Percentiles rank a stretch among this genome's conserved stretches.
Conservation (phyloP, 2,797 vertebrate species). For the Takifugu rubripes region DNA sequence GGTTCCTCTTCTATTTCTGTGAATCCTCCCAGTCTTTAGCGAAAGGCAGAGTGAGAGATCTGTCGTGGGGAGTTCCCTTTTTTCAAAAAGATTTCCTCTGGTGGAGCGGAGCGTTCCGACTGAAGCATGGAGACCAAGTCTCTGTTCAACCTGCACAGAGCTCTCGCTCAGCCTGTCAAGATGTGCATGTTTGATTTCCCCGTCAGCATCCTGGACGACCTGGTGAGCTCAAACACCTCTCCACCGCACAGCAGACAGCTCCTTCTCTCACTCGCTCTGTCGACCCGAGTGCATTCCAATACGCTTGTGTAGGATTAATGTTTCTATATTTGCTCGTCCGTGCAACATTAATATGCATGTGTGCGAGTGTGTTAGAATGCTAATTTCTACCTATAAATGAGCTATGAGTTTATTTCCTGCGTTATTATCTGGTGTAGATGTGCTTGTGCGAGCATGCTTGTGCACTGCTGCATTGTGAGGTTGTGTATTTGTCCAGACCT, state of each 20-base stretch:
- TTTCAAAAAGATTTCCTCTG: not conserved
- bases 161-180: slow-evolving; percentile 84
- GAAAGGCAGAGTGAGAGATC: slow-evolving; percentile 21
- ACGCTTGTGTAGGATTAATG: not conserved
- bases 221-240: slow-evolving; percentile 72
- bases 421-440: too few relatives aligned
- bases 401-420: too few relatives aligned
- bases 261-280: not conserved
- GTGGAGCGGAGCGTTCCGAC: slow-evolving; percentile 11
- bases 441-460: too few relatives aligned
- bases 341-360: not conserved
- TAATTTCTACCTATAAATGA: not conserved
- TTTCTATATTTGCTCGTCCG: not conserved
- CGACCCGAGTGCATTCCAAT: not conserved
- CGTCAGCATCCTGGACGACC: slow-evolving; percentile 80
- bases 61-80: slow-evolving; percentile 25
- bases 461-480: not conserved
- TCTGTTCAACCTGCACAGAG: slow-evolving; percentile 84
- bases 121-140: slow-evolving; percentile 81
- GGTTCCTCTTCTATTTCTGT: slow-evolving; percentile 27
- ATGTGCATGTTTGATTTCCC: slow-evolving; percentile 88
- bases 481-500: not conserved
- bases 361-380: not conserved
- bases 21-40: slow-evolving; percentile 29
- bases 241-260: slow-evolving; percentile 1